phyloP scores from a whole-genome alignment of 2,888 invertebrate species.

The Acanthopleura granulata region DNA sequence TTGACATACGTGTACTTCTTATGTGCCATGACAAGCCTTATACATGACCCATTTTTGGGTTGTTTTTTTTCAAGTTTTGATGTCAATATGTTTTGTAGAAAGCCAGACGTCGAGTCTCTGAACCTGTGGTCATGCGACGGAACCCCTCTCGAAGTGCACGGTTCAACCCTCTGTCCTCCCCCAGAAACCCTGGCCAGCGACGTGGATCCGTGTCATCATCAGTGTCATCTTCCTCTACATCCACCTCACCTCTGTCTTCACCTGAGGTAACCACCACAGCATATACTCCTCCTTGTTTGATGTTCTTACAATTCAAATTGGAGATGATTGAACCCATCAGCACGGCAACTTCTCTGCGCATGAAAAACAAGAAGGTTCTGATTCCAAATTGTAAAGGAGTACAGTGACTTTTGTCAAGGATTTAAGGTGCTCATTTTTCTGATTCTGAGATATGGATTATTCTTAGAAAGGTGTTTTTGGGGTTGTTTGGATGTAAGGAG shows the following conservation, averaged over 20 bases:
- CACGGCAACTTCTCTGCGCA: too few relatives aligned
- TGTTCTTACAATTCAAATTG: too few relatives aligned
- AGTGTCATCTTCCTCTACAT: constrained; percentile 35
- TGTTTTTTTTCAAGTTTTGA: not conserved
- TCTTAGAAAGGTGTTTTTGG: too few relatives aligned
- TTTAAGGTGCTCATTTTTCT: too few relatives aligned
- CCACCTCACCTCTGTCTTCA: constrained; percentile 34
- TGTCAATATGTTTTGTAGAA: constrained; percentile 6
- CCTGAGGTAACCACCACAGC: constrained; percentile 20
- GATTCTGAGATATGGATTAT: too few relatives aligned
- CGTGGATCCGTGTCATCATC: constrained; percentile 46
- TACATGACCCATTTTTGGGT: not conserved
- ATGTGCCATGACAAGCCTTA: constrained; percentile 17
- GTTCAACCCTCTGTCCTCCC: constrained; percentile 29
- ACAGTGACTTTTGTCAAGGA: too few relatives aligned
- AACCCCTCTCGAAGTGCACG: constrained; percentile 47
- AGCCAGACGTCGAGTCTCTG: constrained; percentile 19
- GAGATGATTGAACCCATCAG: too few relatives aligned
- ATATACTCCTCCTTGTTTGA: not conserved
- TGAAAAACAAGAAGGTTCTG: too few relatives aligned
- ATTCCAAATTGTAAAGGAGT: too few relatives aligned
- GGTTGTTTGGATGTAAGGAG: too few relatives aligned
- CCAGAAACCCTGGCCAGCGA: constrained; percentile 40
- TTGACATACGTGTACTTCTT: too few relatives aligned
- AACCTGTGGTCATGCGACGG: constrained; percentile 31